Conservation (phyloP, 2,888 invertebrate genomes). For the Tromatobia lineatoria region DNA sequence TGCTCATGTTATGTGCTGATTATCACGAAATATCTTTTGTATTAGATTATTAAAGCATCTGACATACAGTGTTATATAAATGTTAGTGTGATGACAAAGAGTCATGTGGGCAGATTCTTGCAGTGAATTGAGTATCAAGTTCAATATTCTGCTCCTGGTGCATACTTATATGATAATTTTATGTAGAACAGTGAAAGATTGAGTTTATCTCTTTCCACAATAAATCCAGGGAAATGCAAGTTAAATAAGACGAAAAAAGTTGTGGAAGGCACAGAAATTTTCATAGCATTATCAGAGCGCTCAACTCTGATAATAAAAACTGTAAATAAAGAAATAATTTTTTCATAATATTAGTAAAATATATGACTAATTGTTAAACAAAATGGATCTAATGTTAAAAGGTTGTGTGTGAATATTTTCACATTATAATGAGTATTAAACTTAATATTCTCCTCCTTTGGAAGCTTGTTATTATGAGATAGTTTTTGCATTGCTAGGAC, state of each 20-base stretch:
- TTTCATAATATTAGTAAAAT: no score
- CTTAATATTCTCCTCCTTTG: no score
- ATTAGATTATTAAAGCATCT: background rate
- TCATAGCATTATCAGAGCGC: constrained; percentile 50
- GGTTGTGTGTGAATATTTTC: no score
- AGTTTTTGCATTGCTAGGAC: no score
- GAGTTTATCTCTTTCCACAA: background rate
- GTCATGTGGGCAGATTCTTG: background rate
- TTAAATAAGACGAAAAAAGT: background rate
- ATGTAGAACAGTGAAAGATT: background rate
- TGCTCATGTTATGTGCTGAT: no score
- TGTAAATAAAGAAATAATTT: no score
- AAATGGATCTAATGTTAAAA: no score
- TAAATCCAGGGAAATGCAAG: background rate
- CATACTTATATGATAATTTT: background rate
- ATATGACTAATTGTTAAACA: no score
- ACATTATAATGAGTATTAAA: no score
- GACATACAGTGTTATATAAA: background rate
- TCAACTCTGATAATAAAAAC: no score
- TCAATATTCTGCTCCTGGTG: background rate
- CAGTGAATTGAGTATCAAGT: background rate
- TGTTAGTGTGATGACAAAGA: background rate
- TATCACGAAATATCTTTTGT: background rate
- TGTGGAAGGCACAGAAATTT: background rate
- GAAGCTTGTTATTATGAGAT: no score